phyloP scores from a whole-genome alignment of 2,888 invertebrate species.

The Heliconius ismenius region DNA sequence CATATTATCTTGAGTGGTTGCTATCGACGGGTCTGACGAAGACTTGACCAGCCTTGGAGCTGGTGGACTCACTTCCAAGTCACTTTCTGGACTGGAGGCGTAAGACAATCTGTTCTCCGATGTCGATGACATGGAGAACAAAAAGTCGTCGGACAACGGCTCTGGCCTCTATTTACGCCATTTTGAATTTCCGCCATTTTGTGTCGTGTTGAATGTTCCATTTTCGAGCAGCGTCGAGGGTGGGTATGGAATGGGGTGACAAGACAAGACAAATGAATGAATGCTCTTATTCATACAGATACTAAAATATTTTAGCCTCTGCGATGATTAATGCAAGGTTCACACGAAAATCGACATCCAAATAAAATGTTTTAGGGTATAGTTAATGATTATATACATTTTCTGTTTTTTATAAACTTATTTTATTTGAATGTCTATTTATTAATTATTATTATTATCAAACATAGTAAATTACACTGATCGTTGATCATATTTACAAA shows the following conservation, averaged over 20 bases:
- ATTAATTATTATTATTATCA: conserved; percentile 41
- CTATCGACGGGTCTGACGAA: conserved; percentile 96
- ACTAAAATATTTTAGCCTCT: conserved; percentile 71
- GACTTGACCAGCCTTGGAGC: conserved; percentile 89
- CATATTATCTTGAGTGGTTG: conserved; percentile 94
- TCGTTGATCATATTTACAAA: conserved; percentile 59
- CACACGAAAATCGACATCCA: conserved; percentile 69
- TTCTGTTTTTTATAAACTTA: not conserved
- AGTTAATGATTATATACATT: not conserved
- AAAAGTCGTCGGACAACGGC: conserved; percentile 98
- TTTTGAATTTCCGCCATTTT: conserved; percentile 63
- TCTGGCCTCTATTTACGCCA: conserved; percentile 91
- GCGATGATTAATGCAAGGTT: conserved; percentile 71
- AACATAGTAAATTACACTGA: conserved; percentile 70
- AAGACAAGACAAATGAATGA: conserved; percentile 82
- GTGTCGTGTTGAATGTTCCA: conserved; percentile 51
- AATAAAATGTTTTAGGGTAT: conserved; percentile 38
- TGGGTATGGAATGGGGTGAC: conserved; percentile 81
- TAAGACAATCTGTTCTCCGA: conserved; percentile 92
- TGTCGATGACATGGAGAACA: conserved; percentile 97
- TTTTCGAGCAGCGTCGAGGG: conserved; percentile 70
- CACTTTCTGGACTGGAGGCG: conserved; percentile 97
- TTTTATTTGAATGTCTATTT: conserved; percentile 42
- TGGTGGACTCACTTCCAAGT: conserved; percentile 89
- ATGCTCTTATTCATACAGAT: conserved; percentile 71